A percentile compares a stretch with the other conserved stretches of the same genome.
Evolutionary conservation across 2,888 invertebrate genomes (phyloP).

Genomic region (Cantharis lateralis): DNA sequence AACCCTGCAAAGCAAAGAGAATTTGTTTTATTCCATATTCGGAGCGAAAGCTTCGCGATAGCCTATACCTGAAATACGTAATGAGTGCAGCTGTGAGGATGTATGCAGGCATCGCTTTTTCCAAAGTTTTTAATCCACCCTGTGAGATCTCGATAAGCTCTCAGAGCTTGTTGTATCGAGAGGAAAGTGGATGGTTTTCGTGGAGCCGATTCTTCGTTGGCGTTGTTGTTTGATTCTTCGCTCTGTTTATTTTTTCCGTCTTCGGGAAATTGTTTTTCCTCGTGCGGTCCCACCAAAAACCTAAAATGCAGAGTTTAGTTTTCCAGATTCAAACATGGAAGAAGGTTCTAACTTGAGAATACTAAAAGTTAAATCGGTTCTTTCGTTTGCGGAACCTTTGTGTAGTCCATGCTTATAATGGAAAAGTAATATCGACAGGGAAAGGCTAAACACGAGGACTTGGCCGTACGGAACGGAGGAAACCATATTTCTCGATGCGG

Average conservation of each 20-base stretch:
- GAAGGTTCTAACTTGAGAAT: conserved; percentile 59
- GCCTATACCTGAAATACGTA: neutral
- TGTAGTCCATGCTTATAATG: conserved; percentile 62
- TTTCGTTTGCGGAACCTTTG: conserved; percentile 50
- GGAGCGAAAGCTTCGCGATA: neutral
- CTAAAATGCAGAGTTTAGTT: conserved; percentile 9
- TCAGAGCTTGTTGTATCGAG: neutral
- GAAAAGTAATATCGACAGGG: conserved; percentile 64
- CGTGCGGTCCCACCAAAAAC: conserved; percentile 41
- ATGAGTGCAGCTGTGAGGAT: neutral
- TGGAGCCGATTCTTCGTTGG: too few species aligned
- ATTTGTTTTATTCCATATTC: neutral
- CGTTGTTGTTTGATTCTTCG: neutral
- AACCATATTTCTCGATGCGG: conserved; percentile 65
- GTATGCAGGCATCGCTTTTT: neutral
- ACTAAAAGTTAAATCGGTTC: conserved; percentile 64
- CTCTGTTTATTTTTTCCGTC: neutral
- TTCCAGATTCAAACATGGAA: neutral
- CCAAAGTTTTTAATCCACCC: neutral
- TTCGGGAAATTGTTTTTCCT: neutral
- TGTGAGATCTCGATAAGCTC: neutral
- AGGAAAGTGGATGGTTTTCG: neutral
- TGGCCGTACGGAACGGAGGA: conserved; percentile 67
- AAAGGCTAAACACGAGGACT: conserved; percentile 67
- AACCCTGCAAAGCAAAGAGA: conserved; percentile 56